Base-by-base conservation (phyloP, 2,888 invertebrate species). In the Erebia palarica region DNA sequence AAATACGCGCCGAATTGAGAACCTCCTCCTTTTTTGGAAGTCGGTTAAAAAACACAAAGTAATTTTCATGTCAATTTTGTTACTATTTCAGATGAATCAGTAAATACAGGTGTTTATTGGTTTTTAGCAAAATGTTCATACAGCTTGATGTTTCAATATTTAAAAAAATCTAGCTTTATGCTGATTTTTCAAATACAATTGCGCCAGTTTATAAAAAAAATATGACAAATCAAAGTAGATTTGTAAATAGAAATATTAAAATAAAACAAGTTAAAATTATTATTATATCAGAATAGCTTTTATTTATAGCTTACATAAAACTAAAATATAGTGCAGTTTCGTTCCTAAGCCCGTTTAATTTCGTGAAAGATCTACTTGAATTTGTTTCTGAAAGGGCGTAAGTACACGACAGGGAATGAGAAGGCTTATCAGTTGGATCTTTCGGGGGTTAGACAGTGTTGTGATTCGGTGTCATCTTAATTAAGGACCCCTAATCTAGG, bases 401-500 rank as follows among this genome's bases (percentile, higher is more conserved):
- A 63, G 49, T 13, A 21, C 16, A 21, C 63, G 49, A 49, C 63
- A 47, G 47, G 63, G 21, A 63, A 63, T 49, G 63, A 49, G 61
- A 11, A 18, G 49, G 49, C 63, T 63, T 49, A 63, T 63, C 63
- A 63, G 47, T 49, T 49, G 49, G 47, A 63, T 63, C 63, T 63
- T 61, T 63, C 47, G 63, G 7, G 63, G 49, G 47, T 21, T 49
- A 49, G 18, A 49, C 47, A 49, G 63, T 49, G 63, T 63, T 49
- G 63, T 63, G 63, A 63, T 63, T 65, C 53, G 42, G 65, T 55
- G 36, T 55, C 65, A 65, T 65, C 65, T 65, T 65, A 65, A 65
- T 65, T 65, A 55, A 65, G 55, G 42, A 36, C 42, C 49, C 61
- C 44, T 61, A 64, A 53, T 65, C 55, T 55, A 65, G 55, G 42